Percentiles rank a stretch among this genome's conserved stretches.
Evolutionary conservation across 2,888 invertebrate genomes (phyloP).

Genomic region (Psylliodes chrysocephalus): DNA sequence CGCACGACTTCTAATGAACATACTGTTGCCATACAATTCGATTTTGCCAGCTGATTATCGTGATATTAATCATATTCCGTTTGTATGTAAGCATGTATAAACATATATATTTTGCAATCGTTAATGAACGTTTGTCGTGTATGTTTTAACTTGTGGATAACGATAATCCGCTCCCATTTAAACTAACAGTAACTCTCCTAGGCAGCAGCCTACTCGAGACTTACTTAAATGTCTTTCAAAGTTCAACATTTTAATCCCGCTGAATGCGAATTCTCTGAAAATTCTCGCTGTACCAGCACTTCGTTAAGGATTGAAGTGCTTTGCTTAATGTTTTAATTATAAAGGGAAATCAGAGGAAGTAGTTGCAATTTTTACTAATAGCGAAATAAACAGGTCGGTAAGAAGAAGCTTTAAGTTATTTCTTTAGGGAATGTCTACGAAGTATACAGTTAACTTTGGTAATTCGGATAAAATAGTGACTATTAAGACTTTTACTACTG

Average conservation of each 20-base stretch:
- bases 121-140: conserved; percentile 29
- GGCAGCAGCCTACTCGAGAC: conserved; percentile 23
- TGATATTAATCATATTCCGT: conserved; percentile 13
- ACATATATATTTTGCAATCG: conserved; percentile 13
- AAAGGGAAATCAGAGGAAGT: conserved; percentile 16
- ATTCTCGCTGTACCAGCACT: conserved; percentile 24
- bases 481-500: too few species aligned
- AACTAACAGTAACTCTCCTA: conserved; percentile 24
- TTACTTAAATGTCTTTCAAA: conserved; percentile 32
- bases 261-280: conserved; percentile 11
- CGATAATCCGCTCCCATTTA: conserved; percentile 18
- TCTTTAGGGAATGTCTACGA: neutral
- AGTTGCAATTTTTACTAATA: conserved; percentile 16
- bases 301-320: conserved; percentile 27
- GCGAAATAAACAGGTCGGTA: conserved; percentile 5
- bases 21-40: conserved; percentile 6
- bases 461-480: too few species aligned
- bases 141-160: conserved; percentile 26
- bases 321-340: conserved; percentile 30
- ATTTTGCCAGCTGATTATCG: conserved; percentile 11
- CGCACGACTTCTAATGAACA: conserved; percentile 14
- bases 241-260: conserved; percentile 32
- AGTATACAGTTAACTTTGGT: too few species aligned
- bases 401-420: conserved; percentile 2
- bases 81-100: conserved; percentile 4